Conservation (phyloP, 1,140 invertebrate genomes). For the Calycopis cecrops region DNA sequence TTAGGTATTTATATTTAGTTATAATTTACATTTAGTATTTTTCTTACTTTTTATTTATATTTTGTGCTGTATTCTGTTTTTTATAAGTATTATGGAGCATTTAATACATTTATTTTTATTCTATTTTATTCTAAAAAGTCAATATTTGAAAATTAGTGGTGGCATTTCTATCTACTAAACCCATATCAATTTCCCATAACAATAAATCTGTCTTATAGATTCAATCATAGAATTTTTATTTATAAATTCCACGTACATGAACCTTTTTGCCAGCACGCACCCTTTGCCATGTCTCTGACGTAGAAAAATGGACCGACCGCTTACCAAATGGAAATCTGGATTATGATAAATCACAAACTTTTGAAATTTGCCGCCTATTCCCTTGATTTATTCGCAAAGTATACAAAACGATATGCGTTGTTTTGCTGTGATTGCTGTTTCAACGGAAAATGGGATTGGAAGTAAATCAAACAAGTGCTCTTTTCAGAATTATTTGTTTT, state of each 20-base stretch:
- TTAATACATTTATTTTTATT: too few relatives aligned
- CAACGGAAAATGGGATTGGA: slow-evolving; percentile 3
- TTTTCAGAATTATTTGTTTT: background rate
- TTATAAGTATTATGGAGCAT: too few relatives aligned
- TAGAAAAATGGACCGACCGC: slow-evolving; percentile 67
- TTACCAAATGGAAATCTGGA: slow-evolving; percentile 69
- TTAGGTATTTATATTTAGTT: too few relatives aligned
- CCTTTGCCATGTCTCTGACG: slow-evolving; percentile 63
- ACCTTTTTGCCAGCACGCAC: slow-evolving; percentile 58
- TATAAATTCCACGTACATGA: slow-evolving; percentile 35
- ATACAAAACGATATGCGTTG: slow-evolving; percentile 51
- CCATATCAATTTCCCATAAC: background rate
- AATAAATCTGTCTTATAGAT: slow-evolving; percentile 18
- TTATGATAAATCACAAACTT: slow-evolving; percentile 73
- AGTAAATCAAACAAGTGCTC: slow-evolving; percentile 6
- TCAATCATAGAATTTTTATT: slow-evolving; percentile 28
- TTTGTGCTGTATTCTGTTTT: too few relatives aligned
- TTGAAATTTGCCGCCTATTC: slow-evolving; percentile 63
- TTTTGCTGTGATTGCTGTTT: slow-evolving; percentile 32
- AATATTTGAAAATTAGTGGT: too few relatives aligned
- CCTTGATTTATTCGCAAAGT: slow-evolving; percentile 57
- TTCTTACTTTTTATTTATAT: too few relatives aligned
- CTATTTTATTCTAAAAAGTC: too few relatives aligned
- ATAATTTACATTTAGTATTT: too few relatives aligned
- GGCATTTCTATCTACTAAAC: too few relatives aligned